phyloP scores from a whole-genome alignment of 2,888 invertebrate genomes.

The Cheilosia scutellata region DNA sequence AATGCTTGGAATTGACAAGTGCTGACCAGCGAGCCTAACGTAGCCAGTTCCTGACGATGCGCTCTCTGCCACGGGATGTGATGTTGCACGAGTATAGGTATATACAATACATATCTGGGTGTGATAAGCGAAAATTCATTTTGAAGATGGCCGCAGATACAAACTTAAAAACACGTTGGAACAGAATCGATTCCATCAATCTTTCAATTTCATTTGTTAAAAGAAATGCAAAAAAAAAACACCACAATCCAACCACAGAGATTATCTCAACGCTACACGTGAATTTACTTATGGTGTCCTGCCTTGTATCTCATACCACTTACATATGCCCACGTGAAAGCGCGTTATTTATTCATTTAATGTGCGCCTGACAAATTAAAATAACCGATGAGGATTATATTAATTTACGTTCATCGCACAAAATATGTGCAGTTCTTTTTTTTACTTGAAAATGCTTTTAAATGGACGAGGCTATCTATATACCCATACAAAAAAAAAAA shows the following conservation, averaged over 20 bases:
- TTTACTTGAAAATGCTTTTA: conserved; percentile 74
- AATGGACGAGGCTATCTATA: conserved; percentile 13
- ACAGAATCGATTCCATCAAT: conserved; percentile 73
- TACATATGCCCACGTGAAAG: conserved; percentile 74
- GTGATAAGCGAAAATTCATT: conserved; percentile 62
- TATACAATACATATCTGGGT: no score
- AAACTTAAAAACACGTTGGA: conserved; percentile 47
- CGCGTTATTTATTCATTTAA: conserved; percentile 73
- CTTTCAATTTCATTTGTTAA: conserved; percentile 60
- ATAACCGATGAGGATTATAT: conserved; percentile 76
- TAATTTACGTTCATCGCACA: conserved; percentile 71
- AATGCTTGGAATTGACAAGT: conserved; percentile 69
- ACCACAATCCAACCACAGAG: conserved; percentile 59
- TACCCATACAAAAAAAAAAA: no score
- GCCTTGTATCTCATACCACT: conserved; percentile 74
- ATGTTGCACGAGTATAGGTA: conserved; percentile 43
- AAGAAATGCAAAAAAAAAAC: conserved; percentile 26
- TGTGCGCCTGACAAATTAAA: conserved; percentile 74
- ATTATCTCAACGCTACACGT: conserved; percentile 75
- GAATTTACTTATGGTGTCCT: conserved; percentile 77
- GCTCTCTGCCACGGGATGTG: conserved; percentile 7
- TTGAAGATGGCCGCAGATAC: conserved; percentile 1
- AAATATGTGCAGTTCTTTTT: conserved; percentile 62
- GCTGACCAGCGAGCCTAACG: conserved; percentile 55
- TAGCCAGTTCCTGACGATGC: conserved; percentile 20